phyloP scores from a whole-genome alignment of 2,888 invertebrate species.

The Cantharis rufa region DNA sequence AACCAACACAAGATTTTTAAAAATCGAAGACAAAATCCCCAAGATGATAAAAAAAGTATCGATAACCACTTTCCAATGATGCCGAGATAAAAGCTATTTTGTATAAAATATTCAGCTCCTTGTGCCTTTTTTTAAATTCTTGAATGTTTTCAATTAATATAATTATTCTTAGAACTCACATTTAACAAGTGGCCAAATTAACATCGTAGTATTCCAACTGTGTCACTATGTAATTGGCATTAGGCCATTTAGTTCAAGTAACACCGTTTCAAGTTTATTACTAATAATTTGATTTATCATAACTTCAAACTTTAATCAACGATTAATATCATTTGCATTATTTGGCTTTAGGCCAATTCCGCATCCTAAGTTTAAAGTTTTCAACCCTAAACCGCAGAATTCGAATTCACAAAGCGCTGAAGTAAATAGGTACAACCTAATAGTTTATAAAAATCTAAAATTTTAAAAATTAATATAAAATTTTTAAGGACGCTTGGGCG shows the following conservation, averaged over 20 bases:
- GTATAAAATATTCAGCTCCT: not conserved
- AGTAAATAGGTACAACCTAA: not conserved
- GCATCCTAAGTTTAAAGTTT: not conserved
- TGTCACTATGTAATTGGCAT: constrained; percentile 2
- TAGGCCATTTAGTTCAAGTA: constrained; percentile 1
- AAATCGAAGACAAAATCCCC: not conserved
- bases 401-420: not conserved
- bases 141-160: not conserved
- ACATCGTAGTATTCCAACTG: not conserved
- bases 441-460: too few species aligned
- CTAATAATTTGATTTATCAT: not conserved
- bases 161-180: not conserved
- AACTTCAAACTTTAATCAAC: not conserved
- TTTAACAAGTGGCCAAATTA: constrained; percentile 3
- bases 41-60: not conserved
- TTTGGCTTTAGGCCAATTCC: not conserved
- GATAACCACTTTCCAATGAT: not conserved
- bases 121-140: not conserved
- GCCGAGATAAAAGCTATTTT: not conserved
- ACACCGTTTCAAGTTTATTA: constrained; percentile 1
- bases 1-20: not conserved
- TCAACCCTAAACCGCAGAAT: not conserved
- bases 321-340: not conserved
- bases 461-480: not conserved
- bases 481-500: not conserved